Percentiles rank a stretch among this genome's conserved stretches.
Conservation (phyloP, 2,888 invertebrate genomes). For the Cyclophora punctaria region DNA sequence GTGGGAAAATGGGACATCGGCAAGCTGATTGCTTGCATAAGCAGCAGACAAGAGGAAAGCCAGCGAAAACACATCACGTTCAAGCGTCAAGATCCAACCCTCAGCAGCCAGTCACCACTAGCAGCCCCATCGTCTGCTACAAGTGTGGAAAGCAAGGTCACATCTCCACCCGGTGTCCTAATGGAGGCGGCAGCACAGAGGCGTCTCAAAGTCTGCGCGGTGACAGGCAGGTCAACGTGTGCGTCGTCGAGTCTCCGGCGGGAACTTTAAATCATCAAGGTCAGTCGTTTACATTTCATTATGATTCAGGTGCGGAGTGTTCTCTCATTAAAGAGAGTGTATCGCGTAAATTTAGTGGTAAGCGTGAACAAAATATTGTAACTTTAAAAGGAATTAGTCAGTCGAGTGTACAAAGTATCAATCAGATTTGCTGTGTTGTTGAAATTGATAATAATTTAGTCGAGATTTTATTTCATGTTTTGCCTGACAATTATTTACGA, state of each 20-base stretch:
- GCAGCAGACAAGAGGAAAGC: no score
- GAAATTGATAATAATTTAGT: background rate
- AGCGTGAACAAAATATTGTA: conserved; percentile 2
- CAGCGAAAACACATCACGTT: no score
- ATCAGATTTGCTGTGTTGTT: conserved; percentile 5
- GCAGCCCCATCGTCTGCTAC: conserved; percentile 1
- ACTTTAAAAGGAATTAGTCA: conserved; percentile 8
- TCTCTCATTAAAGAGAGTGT: conserved; percentile 15
- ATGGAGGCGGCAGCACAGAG: background rate
- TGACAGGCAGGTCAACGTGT: background rate
- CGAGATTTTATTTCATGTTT: conserved; percentile 2
- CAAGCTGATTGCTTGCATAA: background rate
- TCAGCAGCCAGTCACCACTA: background rate
- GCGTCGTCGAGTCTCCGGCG: background rate
- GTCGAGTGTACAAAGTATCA: background rate
- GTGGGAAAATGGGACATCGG: conserved; percentile 1
- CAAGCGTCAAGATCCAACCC: no score
- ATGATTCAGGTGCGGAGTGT: conserved; percentile 21
- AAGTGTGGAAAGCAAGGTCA: conserved; percentile 2
- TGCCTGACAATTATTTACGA: conserved; percentile 3
- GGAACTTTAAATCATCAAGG: conserved; percentile 6
- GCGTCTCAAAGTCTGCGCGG: background rate
- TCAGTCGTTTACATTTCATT: conserved; percentile 17
- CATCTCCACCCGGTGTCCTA: background rate
- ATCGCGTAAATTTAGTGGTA: conserved; percentile 9